phyloP scores from a whole-genome alignment of 2,888 invertebrate genomes.

The Drepanosiphum platanoidis region DNA sequence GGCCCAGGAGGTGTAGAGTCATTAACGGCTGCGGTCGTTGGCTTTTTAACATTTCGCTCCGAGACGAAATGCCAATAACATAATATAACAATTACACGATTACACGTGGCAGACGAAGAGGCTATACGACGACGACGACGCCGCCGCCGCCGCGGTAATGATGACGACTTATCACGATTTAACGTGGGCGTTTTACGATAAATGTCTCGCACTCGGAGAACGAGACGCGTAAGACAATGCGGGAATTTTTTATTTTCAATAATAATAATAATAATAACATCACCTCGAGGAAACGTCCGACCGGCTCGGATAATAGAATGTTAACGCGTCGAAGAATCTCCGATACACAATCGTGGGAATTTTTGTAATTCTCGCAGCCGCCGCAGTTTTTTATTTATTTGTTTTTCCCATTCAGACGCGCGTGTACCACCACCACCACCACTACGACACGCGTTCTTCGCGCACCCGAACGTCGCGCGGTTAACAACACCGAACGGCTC shows the following conservation, averaged over 20 bases:
- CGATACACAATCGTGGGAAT: slow-evolving; percentile 51
- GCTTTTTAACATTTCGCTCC: no score
- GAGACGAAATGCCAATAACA: no score
- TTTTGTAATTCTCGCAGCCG: slow-evolving; percentile 14
- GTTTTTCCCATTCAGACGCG: not conserved
- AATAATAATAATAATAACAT: slow-evolving; percentile 38
- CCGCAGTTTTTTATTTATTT: not conserved
- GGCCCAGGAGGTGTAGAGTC: no score
- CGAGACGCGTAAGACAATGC: slow-evolving; percentile 14
- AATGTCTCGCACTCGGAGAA: not conserved
- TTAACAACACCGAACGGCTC: not conserved
- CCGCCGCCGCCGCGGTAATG: no score
- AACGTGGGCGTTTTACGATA: slow-evolving; percentile 7
- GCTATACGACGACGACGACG: no score
- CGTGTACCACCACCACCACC: no score
- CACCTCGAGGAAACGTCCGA: slow-evolving; percentile 14
- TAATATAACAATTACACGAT: no score
- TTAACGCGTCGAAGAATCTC: slow-evolving; percentile 29
- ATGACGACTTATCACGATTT: no score
- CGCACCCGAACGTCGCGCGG: not conserved
- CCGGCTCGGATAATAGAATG: slow-evolving; percentile 28
- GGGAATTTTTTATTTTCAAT: slow-evolving; percentile 27
- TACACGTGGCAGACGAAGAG: no score
- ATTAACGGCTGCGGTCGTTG: no score
- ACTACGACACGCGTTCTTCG: not conserved